Base-by-base conservation (phyloP, 2,888 invertebrate species). In the Drosophila mimica region DNA sequence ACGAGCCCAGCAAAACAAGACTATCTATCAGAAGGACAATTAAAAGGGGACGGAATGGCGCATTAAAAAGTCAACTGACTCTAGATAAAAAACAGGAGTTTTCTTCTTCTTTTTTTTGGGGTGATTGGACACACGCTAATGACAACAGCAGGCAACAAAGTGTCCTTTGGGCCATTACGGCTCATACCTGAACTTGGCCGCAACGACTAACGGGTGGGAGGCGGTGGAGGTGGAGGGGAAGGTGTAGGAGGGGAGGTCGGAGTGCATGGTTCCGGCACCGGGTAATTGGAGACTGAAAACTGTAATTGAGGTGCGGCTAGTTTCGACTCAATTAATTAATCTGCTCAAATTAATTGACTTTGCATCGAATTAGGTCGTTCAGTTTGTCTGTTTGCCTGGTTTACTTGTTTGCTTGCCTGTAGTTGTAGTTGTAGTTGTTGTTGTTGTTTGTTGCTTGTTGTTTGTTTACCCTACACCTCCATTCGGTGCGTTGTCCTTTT, bases 261-360 rank as follows among this genome's bases (percentile, higher is more conserved):
- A 30, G 33, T 28, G 4, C 15, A 2, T 4, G 17, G 66, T 40
- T 51, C 43, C 36, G 51, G 56, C 56, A 56, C n/a, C 38, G 9
- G 52, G 68, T 79, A 79, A 89, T 76, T 62, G 76, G 79, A 88
- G 80, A 84, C 76, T 68, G 34, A 62, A 71, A 65, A 69, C 60
- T 59, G 43, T 71, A 68, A 70, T 70, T 63, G 88, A 78, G 89
- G 85, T 70, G 88, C 78, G 90, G 85, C 88, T 82, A 79, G 82
- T 80, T 82, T 74, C 58, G 74, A 75, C 74, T 81, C 76, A 79
- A 81, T 83, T 86, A 87, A 89, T 87, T 87, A 87, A 87, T 87
- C 86, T 83, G 90, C 81, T 68, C 63, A 66, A 88, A 86, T 88
- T 86, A 86, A 86, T 86, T 86, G 86, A 86, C 83, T 89, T 81